phyloP scores from a whole-genome alignment of 2,888 invertebrate genomes.

The Saturnia japonica region DNA sequence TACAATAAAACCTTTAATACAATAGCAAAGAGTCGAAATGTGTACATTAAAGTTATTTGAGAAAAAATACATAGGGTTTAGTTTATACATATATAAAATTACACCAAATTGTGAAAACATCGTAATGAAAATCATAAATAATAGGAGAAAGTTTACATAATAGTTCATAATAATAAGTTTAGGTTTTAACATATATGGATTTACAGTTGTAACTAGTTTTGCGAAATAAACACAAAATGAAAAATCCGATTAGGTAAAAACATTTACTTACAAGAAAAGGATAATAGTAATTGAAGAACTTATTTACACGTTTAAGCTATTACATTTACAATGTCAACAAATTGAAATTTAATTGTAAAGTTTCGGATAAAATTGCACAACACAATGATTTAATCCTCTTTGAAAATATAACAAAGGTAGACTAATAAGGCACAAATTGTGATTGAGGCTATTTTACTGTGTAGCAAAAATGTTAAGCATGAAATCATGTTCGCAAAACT shows the following conservation, averaged over 20 bases:
- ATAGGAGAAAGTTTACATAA: background rate
- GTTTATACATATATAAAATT: too few relatives aligned
- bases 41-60: too few relatives aligned
- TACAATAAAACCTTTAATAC: too few relatives aligned
- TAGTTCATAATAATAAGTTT: too few relatives aligned
- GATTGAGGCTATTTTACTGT: background rate
- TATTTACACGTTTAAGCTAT: background rate
- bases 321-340: background rate
- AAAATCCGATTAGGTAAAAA: background rate
- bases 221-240: too few relatives aligned
- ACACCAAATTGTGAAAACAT: background rate
- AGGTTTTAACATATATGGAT: too few relatives aligned
- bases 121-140: background rate
- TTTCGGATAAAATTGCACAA: background rate
- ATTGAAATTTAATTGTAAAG: background rate
- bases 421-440: background rate
- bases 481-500: constrained; percentile 6
- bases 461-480: background rate
- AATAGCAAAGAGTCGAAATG: too few relatives aligned
- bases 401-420: background rate
- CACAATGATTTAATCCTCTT: background rate
- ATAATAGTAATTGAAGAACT: background rate
- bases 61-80: too few relatives aligned
- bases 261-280: background rate
- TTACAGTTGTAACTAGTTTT: too few relatives aligned